Conservation (phyloP, 1,140 invertebrate species). For the Nebria ingens region DNA sequence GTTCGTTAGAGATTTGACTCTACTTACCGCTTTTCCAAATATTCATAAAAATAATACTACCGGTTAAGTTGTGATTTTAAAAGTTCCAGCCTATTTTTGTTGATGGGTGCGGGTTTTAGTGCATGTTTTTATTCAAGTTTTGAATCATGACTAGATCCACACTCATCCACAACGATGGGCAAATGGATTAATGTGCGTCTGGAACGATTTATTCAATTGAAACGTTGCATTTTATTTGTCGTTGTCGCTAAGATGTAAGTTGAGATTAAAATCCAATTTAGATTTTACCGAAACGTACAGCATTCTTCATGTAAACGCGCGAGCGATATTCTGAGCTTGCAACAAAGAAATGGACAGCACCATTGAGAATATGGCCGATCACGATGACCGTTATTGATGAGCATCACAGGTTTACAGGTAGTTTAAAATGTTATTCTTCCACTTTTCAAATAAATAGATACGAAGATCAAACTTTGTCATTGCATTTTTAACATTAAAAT, state of each 20-base stretch:
- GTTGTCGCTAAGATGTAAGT: background rate
- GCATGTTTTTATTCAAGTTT: constrained; percentile 10
- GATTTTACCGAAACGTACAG: background rate
- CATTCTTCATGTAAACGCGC: too few species aligned
- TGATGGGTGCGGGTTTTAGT: constrained; percentile 10
- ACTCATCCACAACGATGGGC: constrained; percentile 10
- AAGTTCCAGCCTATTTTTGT: background rate
- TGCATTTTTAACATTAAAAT: too few species aligned
- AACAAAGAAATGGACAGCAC: too few species aligned
- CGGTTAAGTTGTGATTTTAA: constrained; percentile 1
- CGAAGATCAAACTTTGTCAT: too few species aligned
- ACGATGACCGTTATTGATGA: too few species aligned
- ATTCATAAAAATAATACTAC: background rate
- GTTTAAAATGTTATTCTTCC: too few species aligned
- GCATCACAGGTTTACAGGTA: too few species aligned
- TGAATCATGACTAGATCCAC: constrained; percentile 13
- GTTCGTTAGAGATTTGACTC: too few species aligned
- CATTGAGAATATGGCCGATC: too few species aligned
- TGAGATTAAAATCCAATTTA: background rate
- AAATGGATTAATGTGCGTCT: background rate
- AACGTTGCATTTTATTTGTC: background rate
- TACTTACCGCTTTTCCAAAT: background rate
- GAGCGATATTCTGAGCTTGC: too few species aligned
- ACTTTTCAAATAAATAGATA: too few species aligned
- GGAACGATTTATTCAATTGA: background rate